phyloP scores from a whole-genome alignment of 1,140 invertebrate species.

The Aplysia californica region DNA sequence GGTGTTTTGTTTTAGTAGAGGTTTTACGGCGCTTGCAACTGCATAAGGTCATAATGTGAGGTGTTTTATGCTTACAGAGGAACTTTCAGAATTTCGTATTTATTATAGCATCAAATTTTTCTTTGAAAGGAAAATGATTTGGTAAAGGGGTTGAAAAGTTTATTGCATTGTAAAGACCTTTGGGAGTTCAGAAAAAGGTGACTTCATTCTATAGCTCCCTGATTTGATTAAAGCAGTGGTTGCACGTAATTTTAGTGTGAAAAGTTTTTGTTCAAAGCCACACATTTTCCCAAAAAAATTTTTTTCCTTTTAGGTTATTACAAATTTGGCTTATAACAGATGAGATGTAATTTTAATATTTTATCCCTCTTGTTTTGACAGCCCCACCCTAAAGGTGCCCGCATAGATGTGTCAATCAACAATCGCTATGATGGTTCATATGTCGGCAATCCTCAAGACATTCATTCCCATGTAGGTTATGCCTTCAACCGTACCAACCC shows the following conservation, averaged over 20 bases:
- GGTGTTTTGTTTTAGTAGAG: neutral
- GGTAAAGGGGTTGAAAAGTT: too few relatives aligned
- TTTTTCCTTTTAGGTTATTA: neutral
- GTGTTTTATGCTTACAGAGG: too few relatives aligned
- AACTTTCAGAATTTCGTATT: too few relatives aligned
- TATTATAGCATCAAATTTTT: neutral
- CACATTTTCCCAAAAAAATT: neutral
- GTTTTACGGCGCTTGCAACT: neutral
- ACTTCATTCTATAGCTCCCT: neutral
- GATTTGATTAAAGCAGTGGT: too few relatives aligned
- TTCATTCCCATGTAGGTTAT: constrained; percentile 76
- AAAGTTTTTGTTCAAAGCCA: too few relatives aligned
- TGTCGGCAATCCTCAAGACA: constrained; percentile 92
- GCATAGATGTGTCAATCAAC: constrained; percentile 95
- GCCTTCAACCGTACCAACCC: constrained; percentile 83
- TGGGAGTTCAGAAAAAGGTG: neutral
- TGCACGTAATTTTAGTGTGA: too few relatives aligned
- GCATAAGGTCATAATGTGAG: too few relatives aligned
- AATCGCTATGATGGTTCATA: constrained; percentile 96
- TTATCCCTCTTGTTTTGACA: constrained; percentile 31
- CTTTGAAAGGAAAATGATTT: neutral
- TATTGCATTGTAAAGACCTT: too few relatives aligned
- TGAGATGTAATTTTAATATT: neutral
- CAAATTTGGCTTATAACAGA: neutral
- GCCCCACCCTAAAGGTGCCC: constrained; percentile 81